Percentiles rank a stretch among this genome's conserved stretches.
Conservation (phyloP, 2,113 vertebrate genomes). For the Pollachius pollachius region DNA sequence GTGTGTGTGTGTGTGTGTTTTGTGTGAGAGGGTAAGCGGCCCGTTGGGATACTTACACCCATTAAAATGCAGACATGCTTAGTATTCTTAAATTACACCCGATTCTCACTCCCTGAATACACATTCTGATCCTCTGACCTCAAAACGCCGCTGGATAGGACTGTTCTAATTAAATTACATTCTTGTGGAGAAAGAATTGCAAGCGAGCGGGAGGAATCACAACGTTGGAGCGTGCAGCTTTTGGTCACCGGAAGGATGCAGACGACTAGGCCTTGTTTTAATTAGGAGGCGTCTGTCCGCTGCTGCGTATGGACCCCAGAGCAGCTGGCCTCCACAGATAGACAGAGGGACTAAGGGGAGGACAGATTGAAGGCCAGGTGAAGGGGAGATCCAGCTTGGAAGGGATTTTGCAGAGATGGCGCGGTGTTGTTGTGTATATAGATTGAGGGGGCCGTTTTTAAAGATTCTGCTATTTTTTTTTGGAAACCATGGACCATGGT, state of each 20-base stretch:
- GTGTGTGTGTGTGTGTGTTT: no score
- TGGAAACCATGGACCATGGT: no score
- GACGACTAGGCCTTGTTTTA: constrained; percentile 6
- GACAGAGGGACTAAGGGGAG: not conserved
- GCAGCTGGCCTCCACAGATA: not conserved
- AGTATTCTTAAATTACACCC: not conserved
- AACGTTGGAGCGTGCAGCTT: constrained; percentile 3
- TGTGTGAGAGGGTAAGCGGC: not conserved
- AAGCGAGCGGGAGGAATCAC: constrained; percentile 13
- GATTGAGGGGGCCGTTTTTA: no score
- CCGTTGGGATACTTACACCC: not conserved
- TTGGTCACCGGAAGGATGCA: constrained; percentile 7
- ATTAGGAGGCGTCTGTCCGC: not conserved
- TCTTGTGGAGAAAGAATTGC: constrained; percentile 12
- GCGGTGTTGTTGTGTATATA: no score
- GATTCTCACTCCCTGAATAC: not conserved
- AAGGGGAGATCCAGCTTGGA: no score
- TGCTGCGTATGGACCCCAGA: constrained; percentile 9
- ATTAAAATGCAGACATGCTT: not conserved
- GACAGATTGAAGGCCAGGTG: not conserved
- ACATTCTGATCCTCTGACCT: not conserved
- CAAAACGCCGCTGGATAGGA: constrained; percentile 7
- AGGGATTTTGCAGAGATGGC: no score
- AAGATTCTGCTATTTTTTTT: no score
- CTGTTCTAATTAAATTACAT: constrained; percentile 14